Percentiles rank a stretch among this genome's conserved stretches.
These are phyloP conservation scores for Pomatostomus ruficeps DNA, from an alignment of 2,113 vertebrate genomes.

Conservation along the genomic window DNA sequence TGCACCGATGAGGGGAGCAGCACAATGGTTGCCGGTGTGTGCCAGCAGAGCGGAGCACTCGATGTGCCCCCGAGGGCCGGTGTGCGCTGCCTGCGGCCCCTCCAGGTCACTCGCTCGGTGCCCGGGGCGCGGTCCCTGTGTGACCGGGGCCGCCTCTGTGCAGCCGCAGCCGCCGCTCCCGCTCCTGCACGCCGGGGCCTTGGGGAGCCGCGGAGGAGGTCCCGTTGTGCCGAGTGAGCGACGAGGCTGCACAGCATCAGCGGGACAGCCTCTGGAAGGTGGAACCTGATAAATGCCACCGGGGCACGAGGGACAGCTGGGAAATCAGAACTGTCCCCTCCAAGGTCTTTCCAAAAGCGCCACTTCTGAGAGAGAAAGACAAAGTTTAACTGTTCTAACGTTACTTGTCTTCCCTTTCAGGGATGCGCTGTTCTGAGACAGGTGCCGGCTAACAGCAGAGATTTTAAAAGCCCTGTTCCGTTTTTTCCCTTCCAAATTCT, in stretches of 20 bases:
- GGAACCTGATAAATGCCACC: too few species aligned
- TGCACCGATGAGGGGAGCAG: not conserved
- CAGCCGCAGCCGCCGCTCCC: too few species aligned
- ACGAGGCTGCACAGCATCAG: not conserved
- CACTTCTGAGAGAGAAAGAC: not conserved
- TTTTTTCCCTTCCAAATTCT: not conserved
- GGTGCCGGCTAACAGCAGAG: not conserved
- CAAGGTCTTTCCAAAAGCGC: not conserved
- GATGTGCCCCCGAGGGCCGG: fast-evolving
- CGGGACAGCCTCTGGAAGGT: too few species aligned
- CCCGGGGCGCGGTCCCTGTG: not conserved
- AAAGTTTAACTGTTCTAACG: not conserved
- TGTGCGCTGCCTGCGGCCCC: not conserved
- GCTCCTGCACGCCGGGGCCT: not conserved
- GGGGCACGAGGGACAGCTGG: not conserved
- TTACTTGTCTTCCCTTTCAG: not conserved
- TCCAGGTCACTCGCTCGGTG: fast-evolving
- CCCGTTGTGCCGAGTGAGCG: not conserved
- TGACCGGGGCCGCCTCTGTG: not conserved
- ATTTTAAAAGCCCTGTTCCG: not conserved
- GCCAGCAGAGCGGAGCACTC: not conserved
- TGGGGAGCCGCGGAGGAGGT: not conserved
- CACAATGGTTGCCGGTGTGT: not conserved
- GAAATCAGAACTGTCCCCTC: not conserved
- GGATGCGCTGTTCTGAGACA: not conserved